Base-by-base conservation (phyloP, 2,797 vertebrate species). In the Hylomyscus alleni region DNA sequence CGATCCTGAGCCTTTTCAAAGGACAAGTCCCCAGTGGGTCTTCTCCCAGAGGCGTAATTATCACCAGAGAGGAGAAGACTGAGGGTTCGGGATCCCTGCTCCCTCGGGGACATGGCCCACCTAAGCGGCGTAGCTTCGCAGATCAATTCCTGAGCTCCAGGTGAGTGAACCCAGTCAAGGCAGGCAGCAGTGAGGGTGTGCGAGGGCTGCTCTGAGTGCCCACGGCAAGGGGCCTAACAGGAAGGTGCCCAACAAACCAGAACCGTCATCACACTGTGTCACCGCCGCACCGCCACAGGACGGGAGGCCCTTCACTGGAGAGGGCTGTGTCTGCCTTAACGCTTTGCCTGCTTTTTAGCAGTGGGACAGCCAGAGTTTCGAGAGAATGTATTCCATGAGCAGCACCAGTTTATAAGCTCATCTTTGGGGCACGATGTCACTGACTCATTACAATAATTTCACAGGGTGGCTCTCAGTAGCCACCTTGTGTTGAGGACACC, bases 61-160 rank as follows among this genome's bases (percentile, higher is more conserved):
- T 54, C n/a, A 80, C 29, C n/a, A 91, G 31, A 97, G 84, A 86
- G 89, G 31, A 97, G 84, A 86, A 91, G 22, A 54, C 75, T 26
- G n/a, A 67, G 87, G 60, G 82, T 34, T 83, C 37, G 54, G 76
- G 78, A 56, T 69, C 20, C 24, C 44, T 13, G 11, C 56, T 84
- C 8, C 26, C 10, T 83, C 58, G n/a, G 26, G 50, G 31, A 37
- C 4, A 47, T 6, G 60, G 58, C 58, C 34, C 82, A 19, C 0
- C 2, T 9, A 20, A 83, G 44, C 6, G 78, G 60, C 58, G 40
- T n/a, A 90, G 50, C 47, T 34, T 31, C 67, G 1, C 24, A 82
- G 44, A 29, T 75, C 44, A 24, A 24, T 58, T 37, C 62, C 81
- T 85, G 3, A 75, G 14, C n/a, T 93, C 56, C 82, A 73, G 47